Evolutionary conservation across 2,113 vertebrate genomes (phyloP), one percentile per base, ranked within the genome.

Genomic region (Pimephales promelas): DNA sequence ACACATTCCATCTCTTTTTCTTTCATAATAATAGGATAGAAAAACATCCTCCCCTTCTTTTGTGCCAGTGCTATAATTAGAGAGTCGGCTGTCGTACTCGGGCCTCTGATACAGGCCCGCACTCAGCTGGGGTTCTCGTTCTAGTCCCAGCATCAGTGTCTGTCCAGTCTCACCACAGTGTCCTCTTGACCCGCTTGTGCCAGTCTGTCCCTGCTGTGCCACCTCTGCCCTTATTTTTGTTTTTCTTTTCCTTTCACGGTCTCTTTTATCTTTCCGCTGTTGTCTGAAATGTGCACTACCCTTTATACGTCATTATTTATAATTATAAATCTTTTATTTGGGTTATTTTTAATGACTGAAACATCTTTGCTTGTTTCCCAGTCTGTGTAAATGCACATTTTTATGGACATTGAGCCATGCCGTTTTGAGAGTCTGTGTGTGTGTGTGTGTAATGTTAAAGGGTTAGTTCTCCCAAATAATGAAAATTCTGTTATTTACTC

Each of bases 61-160:
- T 79, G 78, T 83, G 62, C 72, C 89, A 81, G 84, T 54, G 86
- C 90, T 91, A 89, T 92, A 92, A 93, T 92, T 92, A 89, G 88
- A 87, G 87, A 85, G 88, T 83, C 86, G 90, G 88, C 82, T 86
- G 86, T 91, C 90, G 89, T 66, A 62, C 66, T 89, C 80, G 88
- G 78, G 80, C 76, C 74, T 89, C 28, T 22, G 74, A 86, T 43
- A n/a, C 56, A 87, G 84, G n/a, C 34, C 76, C 72, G 34, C 66
- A 79, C 90, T 88, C 92, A 91, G 92, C 91, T 92, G 91, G 92
- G 89, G 81, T 88, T 88, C 87, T 81, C 70, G 68, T 89, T 92
- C 89, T 31, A 57, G 28, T 22, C 77, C 84, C 47, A 77, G 86
- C 61, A 87, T 87, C 91, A 85, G 85, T 92, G 91, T 87, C 88